Evolutionary conservation across 2,113 vertebrate species (phyloP), one percentile per base, ranked within the genome.

Genomic region (Eulacestoma nigropectus): DNA sequence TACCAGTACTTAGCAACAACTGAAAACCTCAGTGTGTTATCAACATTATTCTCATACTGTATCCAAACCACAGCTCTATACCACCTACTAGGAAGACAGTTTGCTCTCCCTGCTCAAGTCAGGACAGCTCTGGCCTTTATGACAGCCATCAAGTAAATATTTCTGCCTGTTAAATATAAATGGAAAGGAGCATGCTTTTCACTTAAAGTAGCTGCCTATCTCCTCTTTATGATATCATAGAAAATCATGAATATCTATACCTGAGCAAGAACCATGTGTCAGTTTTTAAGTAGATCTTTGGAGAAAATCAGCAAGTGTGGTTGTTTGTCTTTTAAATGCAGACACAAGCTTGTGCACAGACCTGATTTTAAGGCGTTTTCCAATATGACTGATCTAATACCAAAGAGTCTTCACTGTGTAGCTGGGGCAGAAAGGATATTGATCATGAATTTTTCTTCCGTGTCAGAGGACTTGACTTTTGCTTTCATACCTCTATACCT

Each of bases 361-460:
- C 5, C 9, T 63, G 10, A 64, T 83, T 85, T 93, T 72, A 90
- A 75, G 16, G 13, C 17, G 5, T 1, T 60, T 76, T 73, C 10
- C 6, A 46, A 0, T 23, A 16, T 76, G 15, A 5, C 35, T 68
- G 39, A 49, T 78, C 9, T 62, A 49, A 57, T 74, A 55, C 15
- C 18, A 9, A 55, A 88, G 20, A 42, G 3, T 67, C 32, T 81
- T 91, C 16, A 27, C 11, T 44, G 7, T 46, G 35, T 76, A 68
- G n/a, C 32, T 73, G 37, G 60, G 16, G 14, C 35, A 42, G 52
- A 44, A 87, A 64, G 7, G 8, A 33, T 78, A 23, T 16, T 29
- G 25, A 23, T 32, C 6, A 17, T 0, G 0, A 49, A 8, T 69
- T 86, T 56, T 82, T 69, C 26, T 62, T 72, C 14, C 1, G 0